These are phyloP conservation scores for Scaptomyza cyrtandrae DNA, from an alignment of 2,888 invertebrate genomes.

Conservation along the genomic window DNA sequence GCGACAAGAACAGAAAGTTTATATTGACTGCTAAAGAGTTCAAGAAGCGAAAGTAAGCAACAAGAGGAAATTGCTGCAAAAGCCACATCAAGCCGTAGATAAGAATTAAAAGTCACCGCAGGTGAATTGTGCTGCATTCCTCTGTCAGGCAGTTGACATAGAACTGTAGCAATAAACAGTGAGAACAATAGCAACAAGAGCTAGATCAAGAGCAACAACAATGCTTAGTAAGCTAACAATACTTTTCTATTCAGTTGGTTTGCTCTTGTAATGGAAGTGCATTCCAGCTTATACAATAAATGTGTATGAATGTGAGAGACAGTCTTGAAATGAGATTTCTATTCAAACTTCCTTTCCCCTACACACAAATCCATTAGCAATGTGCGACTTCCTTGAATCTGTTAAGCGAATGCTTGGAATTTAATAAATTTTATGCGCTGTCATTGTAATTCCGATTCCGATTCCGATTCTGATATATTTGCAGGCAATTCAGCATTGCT, in stretches of 20 bases:
- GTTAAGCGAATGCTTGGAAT: conserved; percentile 57
- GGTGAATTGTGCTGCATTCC: conserved; percentile 52
- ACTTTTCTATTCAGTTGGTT: conserved; percentile 48
- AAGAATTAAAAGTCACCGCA: conserved; percentile 33
- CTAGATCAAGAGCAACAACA: conserved; percentile 22
- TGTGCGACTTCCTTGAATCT: conserved; percentile 57
- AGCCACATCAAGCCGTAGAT: conserved; percentile 8
- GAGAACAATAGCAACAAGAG: conserved; percentile 4
- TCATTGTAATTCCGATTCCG: conserved; percentile 32
- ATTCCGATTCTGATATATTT: conserved; percentile 55
- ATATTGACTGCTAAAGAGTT: conserved; percentile 30
- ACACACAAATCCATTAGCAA: conserved; percentile 26
- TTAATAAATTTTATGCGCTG: conserved; percentile 68
- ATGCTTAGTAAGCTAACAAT: conserved; percentile 40
- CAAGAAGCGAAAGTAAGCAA: conserved; percentile 47
- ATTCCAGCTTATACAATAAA: conserved; percentile 61
- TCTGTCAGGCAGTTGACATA: conserved; percentile 36
- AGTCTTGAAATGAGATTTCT: conserved; percentile 43
- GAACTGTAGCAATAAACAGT: conserved; percentile 10
- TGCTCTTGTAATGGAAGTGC: conserved; percentile 63
- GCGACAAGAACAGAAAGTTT: conserved; percentile 28
- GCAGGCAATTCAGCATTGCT: conserved; percentile 24
- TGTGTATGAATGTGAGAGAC: conserved; percentile 21
- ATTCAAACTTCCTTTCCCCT: conserved; percentile 1
- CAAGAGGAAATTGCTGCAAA: conserved; percentile 5